Base-by-base conservation (phyloP, 2,888 invertebrate genomes). In the Catocala sponsa region DNA sequence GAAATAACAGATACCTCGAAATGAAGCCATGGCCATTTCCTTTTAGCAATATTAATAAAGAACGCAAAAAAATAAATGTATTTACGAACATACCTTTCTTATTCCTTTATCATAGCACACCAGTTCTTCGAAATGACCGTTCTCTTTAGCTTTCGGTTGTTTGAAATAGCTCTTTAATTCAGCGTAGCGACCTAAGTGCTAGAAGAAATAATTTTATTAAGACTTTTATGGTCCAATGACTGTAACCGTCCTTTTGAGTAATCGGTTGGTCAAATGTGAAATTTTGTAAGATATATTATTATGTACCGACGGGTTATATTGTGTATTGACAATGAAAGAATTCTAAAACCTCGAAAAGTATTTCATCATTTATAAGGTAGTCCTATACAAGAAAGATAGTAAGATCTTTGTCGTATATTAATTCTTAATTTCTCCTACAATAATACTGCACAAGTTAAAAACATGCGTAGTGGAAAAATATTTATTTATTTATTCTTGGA, bases 91-190 rank as follows among this genome's bases (percentile, higher is more conserved):
- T 83, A 93, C 93, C 89, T 89, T 91, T 72, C 75, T 86, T n/a
- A 73, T 70, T 11, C 77, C 74, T 67, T 83, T 79, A 43, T 86
- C 73, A 60, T 87, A 90, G 65, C 94, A 94, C 7, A 81, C 74
- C 32, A 94, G 70, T 74, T 94, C 94, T 75, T 94, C 94, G 65
- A 94, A 94, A 65, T 93, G 94, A 48, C 86, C 88, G 60, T 90
- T 94, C 2, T 90, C 5, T 51, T 81, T 80, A 1, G 78, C 64
- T 78, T 87, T 91, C 1, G 94, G 94, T 63, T 84, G 69, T 70
- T 78, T 82, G 66, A 90, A 93, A 76, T 94, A 94, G 51, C 73
- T 82, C 52, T 82, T 79, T 47, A 94, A 64, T 74, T 94, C 92
- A 4, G 76, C 74, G 56, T 91, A 94, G 9, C 92, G 88, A 52